A percentile compares a stretch with the other conserved stretches of the same genome.
Conservation (phyloP, 2,888 invertebrate genomes). For the Drosophila pseudotakahashii region DNA sequence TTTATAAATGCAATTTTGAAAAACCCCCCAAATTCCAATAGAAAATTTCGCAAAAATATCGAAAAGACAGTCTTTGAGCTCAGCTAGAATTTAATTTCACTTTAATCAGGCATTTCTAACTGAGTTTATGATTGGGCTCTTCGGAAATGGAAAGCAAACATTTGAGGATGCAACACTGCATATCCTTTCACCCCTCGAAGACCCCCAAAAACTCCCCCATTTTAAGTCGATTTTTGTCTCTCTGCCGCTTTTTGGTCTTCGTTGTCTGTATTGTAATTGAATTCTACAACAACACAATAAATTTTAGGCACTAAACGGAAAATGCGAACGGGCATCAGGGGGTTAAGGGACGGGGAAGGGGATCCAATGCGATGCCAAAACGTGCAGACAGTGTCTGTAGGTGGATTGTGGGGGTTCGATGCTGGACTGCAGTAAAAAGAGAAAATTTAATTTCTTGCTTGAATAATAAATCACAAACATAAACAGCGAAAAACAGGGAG, state of each 20-base stretch:
- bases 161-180: conserved; percentile 69
- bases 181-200: conserved; percentile 37
- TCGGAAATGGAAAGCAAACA: conserved; percentile 34
- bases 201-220: conserved; percentile 11
- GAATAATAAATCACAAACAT: conserved; percentile 81
- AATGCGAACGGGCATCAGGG: conserved; percentile 14
- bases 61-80: neutral
- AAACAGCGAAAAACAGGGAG: conserved; percentile 51
- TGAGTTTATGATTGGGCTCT: conserved; percentile 7
- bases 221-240: conserved; percentile 16
- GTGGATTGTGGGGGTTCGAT: conserved; percentile 23
- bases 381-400: conserved; percentile 30
- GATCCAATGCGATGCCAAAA: conserved; percentile 48
- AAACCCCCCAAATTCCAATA: no score
- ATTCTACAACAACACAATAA: conserved; percentile 78
- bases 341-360: no score
- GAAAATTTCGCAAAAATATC: neutral
- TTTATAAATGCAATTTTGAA: no score
- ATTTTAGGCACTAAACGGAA: conserved; percentile 64
- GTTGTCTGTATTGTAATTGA: conserved; percentile 71
- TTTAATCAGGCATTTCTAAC: conserved; percentile 18
- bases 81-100: conserved; percentile 18
- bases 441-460: conserved; percentile 81
- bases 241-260: conserved; percentile 13
- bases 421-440: conserved; percentile 52